A percentile compares a stretch with the other conserved stretches of the same genome.
phyloP scores from a whole-genome alignment of 2,113 vertebrate genomes.

The Sciurus niger region DNA sequence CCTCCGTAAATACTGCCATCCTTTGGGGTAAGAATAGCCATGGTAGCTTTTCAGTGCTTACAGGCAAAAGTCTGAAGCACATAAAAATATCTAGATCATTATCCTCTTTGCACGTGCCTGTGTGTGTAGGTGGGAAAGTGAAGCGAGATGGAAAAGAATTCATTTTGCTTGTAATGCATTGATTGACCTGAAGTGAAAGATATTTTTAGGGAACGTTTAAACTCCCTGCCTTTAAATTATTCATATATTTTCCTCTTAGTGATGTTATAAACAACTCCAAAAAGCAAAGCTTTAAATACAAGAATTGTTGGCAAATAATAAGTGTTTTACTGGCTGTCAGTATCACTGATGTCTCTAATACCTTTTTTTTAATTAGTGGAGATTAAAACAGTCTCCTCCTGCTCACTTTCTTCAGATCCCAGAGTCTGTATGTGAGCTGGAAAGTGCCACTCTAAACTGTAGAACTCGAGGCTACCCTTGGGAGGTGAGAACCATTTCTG shows the following conservation, averaged over 20 bases:
- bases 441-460: neutral
- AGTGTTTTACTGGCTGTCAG: conserved; percentile 23
- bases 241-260: conserved; percentile 69
- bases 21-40: neutral
- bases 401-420: conserved; percentile 13
- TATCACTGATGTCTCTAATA: conserved; percentile 48
- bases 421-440: neutral
- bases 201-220: conserved; percentile 74
- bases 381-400: conserved; percentile 13
- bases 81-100: conserved; percentile 31
- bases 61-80: conserved; percentile 2
- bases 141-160: conserved; percentile 59
- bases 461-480: neutral
- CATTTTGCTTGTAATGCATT: conserved; percentile 54
- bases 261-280: conserved; percentile 65
- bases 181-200: conserved; percentile 73
- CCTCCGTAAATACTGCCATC: conserved; percentile 35
- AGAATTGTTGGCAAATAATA: conserved; percentile 68
- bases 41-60: neutral
- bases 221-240: conserved; percentile 73
- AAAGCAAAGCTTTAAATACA: conserved; percentile 60
- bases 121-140: neutral
- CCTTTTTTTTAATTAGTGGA: conserved; percentile 62
- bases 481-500: neutral
- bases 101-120: neutral